Evolutionary conservation across 2,113 vertebrate species (phyloP).

Genomic region (Spheniscus mendiculus): DNA sequence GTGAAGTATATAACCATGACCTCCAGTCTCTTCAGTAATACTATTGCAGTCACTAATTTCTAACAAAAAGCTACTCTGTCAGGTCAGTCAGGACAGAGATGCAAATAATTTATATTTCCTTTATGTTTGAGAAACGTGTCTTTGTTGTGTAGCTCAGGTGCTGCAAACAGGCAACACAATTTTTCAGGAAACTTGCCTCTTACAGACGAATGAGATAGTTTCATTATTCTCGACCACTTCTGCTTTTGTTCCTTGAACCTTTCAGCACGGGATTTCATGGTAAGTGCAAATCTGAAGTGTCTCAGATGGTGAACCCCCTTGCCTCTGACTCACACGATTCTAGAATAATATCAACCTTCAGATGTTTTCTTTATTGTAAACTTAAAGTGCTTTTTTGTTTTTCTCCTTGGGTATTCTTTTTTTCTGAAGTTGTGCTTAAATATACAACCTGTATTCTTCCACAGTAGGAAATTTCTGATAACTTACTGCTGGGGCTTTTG

Average conservation of each 20-base stretch:
- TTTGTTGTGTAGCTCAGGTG: background rate
- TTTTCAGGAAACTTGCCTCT: background rate
- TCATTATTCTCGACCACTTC: background rate
- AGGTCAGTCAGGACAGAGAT: background rate
- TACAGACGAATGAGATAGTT: background rate
- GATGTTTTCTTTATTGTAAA: background rate
- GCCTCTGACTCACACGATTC: background rate
- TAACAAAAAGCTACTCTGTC: background rate
- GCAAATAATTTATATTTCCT: background rate
- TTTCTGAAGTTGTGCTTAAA: background rate
- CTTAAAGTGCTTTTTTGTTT: background rate
- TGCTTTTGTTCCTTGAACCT: background rate
- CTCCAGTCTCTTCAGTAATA: background rate
- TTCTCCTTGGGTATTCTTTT: background rate
- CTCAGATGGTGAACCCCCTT: background rate
- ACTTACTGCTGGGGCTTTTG: background rate
- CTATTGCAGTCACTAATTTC: background rate
- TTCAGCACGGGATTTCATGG: background rate
- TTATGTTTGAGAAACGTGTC: background rate
- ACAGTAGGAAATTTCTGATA: background rate
- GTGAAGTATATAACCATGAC: background rate
- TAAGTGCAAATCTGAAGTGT: background rate
- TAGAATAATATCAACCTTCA: background rate
- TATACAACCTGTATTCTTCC: background rate
- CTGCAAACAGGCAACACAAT: background rate